Percentiles rank a stretch among this genome's conserved stretches.
Conservation (phyloP, 2,113 vertebrate genomes). For the Sturnus vulgaris region DNA sequence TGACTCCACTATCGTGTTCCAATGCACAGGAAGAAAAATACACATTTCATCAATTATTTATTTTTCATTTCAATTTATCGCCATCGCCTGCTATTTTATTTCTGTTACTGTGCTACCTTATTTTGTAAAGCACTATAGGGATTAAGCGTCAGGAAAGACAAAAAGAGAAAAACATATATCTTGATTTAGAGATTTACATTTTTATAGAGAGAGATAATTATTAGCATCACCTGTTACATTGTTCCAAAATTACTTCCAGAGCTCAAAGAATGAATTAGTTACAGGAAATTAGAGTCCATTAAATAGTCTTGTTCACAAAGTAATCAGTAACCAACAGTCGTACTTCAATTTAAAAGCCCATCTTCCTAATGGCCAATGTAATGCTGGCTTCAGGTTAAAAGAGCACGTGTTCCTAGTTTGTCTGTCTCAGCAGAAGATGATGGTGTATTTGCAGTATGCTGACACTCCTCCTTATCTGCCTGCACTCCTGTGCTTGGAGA, state of each 20-base stretch:
- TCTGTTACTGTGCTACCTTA: neutral
- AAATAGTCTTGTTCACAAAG: neutral
- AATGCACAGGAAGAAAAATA: neutral
- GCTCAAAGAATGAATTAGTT: neutral
- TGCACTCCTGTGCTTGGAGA: neutral
- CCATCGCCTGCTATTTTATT: neutral
- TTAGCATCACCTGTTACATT: neutral
- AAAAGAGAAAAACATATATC: neutral
- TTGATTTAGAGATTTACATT: neutral
- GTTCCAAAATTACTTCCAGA: neutral
- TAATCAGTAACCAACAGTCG: neutral
- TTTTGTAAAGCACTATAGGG: neutral
- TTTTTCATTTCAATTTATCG: neutral
- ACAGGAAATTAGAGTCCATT: conserved; percentile 6
- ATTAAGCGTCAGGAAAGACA: neutral
- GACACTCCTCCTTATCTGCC: conserved; percentile 2
- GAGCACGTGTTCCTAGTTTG: neutral
- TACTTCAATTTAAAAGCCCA: neutral
- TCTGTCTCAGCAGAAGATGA: neutral
- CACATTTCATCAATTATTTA: neutral
- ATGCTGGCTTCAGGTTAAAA: neutral
- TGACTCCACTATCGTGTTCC: neutral
- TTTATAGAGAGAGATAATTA: neutral
- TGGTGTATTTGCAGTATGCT: neutral
- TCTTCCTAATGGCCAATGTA: neutral